Evolutionary conservation across 2,888 invertebrate species (phyloP), one percentile per base, ranked within the genome.

Genomic region (Anorthoa munda): DNA sequence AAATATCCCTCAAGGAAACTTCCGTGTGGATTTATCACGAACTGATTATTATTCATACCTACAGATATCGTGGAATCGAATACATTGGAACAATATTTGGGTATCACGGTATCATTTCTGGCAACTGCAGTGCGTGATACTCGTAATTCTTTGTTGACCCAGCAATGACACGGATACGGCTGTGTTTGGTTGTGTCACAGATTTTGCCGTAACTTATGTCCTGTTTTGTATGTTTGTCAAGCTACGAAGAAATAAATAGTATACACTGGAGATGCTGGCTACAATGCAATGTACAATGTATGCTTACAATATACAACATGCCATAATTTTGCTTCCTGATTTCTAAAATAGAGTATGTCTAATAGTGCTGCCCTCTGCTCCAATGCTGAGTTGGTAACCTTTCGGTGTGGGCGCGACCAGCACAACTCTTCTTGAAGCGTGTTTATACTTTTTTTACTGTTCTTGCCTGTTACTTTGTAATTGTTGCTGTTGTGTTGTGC

Each of bases 21-120:
- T 86, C 73, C 87, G 75, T 64, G 74, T 72, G 46, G 45, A 21
- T 55, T 80, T 78, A 66, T 53, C 45, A 5, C n/a, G 59, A 79
- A 80, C 61, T 58, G 59, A 68, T 71, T 82, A 77, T 66, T 82
- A 53, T 79, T 72, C 72, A 58, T 83, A 72, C 50, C 83, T 53
- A 58, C 23, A 63, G 61, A 70, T 63, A 82, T 48, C 26, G 48
- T 58, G 21, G 64, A 61, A 66, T 72, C 48, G n/a, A 79, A 79
- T 59, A 4, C 26, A 26, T 63, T 79, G 64, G 60, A 75, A 75
- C 23, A 64, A 55, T 53, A 78, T 79, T 79, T 48, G 48, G 18
- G 21, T 67, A 67, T 46, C 15, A 5, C 56, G 31, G 71, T 74
- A 68, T 75, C 79, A 71, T 48, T 79, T 67, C 79, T 67, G 48